Evolutionary conservation across 2,888 invertebrate species (phyloP), one percentile per base, ranked within the genome.

Genomic region (Polydesmus complanatus): DNA sequence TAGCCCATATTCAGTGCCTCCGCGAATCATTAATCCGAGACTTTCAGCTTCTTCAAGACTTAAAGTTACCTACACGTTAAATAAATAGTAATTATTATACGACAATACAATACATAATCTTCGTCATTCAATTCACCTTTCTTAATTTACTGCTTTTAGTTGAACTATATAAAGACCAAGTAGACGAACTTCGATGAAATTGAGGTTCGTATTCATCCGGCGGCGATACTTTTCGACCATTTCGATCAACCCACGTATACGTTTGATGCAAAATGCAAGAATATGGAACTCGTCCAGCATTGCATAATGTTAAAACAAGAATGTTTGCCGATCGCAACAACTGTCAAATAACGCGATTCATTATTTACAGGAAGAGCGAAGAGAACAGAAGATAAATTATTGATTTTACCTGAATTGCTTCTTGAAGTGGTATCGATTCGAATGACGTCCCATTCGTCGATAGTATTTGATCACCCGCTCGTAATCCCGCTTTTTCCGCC

Each of bases 381-480:
- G 25, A 27, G 18, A 27, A 3, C 14, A 18, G n/a, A 25, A 27
- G 2, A 22, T 18, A 1, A 21, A 53, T 3, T 21, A 2, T 23
- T 22, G 52, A 25, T 25, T 76, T 79, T 79, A 91, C 88, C 83
- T 88, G 89, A 67, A 93, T 83, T 64, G 93, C 93, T 74, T 93
- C 92, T 73, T 89, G 87, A 76, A 93, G 93, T 66, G 87, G 86
- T 73, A 93, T 89, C 70, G 88, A 89, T 61, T 88, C 87, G 77
- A 93, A 93, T 66, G 91, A 92, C 64, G 88, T 88, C 64, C 92
- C 93, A 77, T 94, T 94, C 67, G 93, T 93, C 77, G 92, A 91
- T 70, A 94, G 80, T 73, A 94, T 93, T 73, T 93, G 90, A 79
- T 94, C 93, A 66, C 94, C 94, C 66, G 90, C 88, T 71, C 88